phyloP scores from a whole-genome alignment of 2,888 invertebrate species.

The Oscheius sp. region DNA sequence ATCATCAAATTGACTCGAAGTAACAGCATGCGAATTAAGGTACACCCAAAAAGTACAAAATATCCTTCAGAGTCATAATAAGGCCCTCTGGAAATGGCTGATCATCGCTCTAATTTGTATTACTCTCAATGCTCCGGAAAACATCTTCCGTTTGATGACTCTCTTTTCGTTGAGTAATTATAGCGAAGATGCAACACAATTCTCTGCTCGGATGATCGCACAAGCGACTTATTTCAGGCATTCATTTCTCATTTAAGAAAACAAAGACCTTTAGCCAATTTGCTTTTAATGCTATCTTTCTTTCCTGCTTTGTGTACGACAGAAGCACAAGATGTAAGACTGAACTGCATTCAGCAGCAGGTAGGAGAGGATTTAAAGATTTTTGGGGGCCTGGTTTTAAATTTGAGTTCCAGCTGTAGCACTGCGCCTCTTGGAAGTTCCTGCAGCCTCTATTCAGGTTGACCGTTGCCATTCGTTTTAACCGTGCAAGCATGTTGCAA shows the following conservation, averaged over 20 bases:
- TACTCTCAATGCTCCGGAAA: conserved; percentile 41
- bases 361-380: neutral
- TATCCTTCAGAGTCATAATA: conserved; percentile 38
- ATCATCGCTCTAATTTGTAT: conserved; percentile 39
- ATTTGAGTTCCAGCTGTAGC: conserved; percentile 1
- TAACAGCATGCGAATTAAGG: conserved; percentile 34
- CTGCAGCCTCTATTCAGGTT: conserved; percentile 2
- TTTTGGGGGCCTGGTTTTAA: neutral
- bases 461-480: neutral
- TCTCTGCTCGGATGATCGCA: conserved; percentile 32
- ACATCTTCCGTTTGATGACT: conserved; percentile 32
- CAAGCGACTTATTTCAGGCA: conserved; percentile 43
- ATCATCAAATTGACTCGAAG: conserved; percentile 39
- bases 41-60: conserved; percentile 1
- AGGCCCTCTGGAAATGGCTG: conserved; percentile 41
- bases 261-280: conserved; percentile 34
- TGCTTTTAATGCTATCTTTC: conserved; percentile 45
- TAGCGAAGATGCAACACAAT: conserved; percentile 12
- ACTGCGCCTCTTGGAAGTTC: conserved; percentile 7
- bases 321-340: conserved; percentile 31
- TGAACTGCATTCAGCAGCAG: conserved; percentile 24
- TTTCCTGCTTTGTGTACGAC: conserved; percentile 44
- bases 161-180: conserved; percentile 21
- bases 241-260: neutral
- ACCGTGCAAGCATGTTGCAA: neutral